Conservation (phyloP, 1,140 invertebrate genomes). For the Manduca sexta region DNA sequence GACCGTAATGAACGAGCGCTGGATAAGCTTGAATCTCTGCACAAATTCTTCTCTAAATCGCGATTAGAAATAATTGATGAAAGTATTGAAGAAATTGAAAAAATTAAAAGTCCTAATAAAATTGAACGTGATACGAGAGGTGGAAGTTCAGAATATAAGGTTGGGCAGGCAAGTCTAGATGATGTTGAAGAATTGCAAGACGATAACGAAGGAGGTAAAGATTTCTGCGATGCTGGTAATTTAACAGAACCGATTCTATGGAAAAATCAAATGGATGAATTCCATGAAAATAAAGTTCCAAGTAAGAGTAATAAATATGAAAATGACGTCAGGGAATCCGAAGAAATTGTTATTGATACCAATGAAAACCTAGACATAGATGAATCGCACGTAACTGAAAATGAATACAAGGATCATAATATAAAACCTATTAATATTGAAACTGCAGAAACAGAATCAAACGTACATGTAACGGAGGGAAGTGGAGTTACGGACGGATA, state of each 20-base stretch:
- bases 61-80: conserved; percentile 63
- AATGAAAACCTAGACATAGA: neutral
- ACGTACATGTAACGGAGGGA: neutral
- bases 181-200: conserved; percentile 62
- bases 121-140: conserved; percentile 9
- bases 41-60: conserved; percentile 58
- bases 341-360: neutral
- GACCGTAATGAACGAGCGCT: conserved; percentile 51
- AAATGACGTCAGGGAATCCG: neutral
- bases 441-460: neutral
- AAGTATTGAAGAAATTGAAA: conserved; percentile 50
- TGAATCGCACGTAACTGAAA: too few relatives aligned
- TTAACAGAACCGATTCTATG: neutral
- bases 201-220: too few relatives aligned
- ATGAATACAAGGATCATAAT: too few relatives aligned
- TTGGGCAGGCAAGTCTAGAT: conserved; percentile 54
- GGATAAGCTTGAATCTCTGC: conserved; percentile 58
- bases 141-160: conserved; percentile 28
- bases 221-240: conserved; percentile 12
- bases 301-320: neutral
- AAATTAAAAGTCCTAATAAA: conserved; percentile 36
- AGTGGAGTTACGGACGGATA: neutral
- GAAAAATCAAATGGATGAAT: neutral
- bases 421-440: neutral
- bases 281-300: neutral